These are phyloP conservation scores for Cyclophora punctaria DNA, from an alignment of 2,888 invertebrate species.

Conservation along the genomic window DNA sequence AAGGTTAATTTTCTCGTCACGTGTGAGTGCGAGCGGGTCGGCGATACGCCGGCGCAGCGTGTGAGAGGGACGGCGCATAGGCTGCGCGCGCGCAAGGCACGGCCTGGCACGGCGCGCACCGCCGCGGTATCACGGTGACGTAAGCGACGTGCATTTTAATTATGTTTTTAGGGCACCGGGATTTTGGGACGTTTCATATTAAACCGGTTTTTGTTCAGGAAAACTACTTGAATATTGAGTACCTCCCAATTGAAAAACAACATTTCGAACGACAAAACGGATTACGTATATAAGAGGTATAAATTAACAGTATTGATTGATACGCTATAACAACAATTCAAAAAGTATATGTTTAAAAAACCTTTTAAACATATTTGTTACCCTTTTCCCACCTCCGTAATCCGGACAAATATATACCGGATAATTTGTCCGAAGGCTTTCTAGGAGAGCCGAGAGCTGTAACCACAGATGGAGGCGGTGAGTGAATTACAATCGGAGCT, in stretches of 20 bases:
- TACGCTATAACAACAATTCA: no score
- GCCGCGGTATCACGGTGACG: slow-evolving; percentile 13
- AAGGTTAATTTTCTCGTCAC: slow-evolving; percentile 28
- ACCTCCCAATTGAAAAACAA: no score
- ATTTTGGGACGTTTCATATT: background rate
- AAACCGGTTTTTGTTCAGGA: no score
- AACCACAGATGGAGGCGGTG: background rate
- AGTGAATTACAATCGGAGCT: slow-evolving; percentile 2
- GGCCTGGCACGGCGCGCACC: slow-evolving; percentile 35
- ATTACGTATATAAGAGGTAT: no score
- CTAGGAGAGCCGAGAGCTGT: background rate
- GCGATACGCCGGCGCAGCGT: background rate
- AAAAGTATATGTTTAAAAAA: no score
- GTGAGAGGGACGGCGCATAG: slow-evolving; percentile 15
- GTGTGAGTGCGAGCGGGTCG: slow-evolving; percentile 20
- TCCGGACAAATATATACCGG: no score
- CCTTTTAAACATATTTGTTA: no score
- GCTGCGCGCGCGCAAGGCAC: slow-evolving; percentile 46
- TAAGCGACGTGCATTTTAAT: slow-evolving; percentile 4
- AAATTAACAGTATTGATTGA: no score
- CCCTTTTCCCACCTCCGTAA: no score
- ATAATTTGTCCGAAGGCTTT: background rate
- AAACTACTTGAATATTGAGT: no score
- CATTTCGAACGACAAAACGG: no score
- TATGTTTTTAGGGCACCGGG: slow-evolving; percentile 2